Evolutionary conservation across 2,113 vertebrate genomes (phyloP).

Genomic region (Oostethus manadensis): DNA sequence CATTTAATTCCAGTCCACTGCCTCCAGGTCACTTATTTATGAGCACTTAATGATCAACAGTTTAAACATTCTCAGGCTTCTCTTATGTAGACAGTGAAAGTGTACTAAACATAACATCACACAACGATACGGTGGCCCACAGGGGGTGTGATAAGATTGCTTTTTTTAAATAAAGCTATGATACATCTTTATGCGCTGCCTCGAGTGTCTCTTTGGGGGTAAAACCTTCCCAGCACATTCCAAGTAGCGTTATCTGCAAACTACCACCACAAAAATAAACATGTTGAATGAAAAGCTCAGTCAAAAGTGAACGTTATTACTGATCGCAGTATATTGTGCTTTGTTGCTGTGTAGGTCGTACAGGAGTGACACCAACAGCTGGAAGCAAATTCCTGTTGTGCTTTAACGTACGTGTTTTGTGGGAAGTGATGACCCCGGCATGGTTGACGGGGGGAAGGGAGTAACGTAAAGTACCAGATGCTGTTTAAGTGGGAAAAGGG

Average conservation of each 20-base stretch:
- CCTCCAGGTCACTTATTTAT: too few species aligned
- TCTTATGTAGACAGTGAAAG: too few species aligned
- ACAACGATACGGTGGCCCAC: too few species aligned
- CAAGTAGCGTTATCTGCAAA: background rate
- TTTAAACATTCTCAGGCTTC: too few species aligned
- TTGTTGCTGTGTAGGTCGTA: background rate
- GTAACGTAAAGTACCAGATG: slow-evolving; percentile 4
- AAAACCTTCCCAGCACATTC: background rate
- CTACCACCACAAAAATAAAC: too few species aligned
- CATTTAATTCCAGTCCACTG: too few species aligned
- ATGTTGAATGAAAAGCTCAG: too few species aligned
- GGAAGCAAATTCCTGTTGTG: slow-evolving; percentile 2
- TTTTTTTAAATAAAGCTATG: background rate
- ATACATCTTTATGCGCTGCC: background rate
- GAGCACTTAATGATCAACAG: too few species aligned
- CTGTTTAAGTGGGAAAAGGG: background rate
- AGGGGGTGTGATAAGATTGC: background rate
- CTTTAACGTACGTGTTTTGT: background rate
- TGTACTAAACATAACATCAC: too few species aligned
- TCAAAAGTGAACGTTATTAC: too few species aligned
- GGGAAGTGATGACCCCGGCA: background rate
- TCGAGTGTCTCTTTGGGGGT: background rate
- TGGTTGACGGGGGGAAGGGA: background rate
- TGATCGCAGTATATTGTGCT: background rate
- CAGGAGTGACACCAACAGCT: slow-evolving; percentile 1